Evolutionary conservation across 2,888 invertebrate species (phyloP).

Genomic region (Stratiomys singularior): DNA sequence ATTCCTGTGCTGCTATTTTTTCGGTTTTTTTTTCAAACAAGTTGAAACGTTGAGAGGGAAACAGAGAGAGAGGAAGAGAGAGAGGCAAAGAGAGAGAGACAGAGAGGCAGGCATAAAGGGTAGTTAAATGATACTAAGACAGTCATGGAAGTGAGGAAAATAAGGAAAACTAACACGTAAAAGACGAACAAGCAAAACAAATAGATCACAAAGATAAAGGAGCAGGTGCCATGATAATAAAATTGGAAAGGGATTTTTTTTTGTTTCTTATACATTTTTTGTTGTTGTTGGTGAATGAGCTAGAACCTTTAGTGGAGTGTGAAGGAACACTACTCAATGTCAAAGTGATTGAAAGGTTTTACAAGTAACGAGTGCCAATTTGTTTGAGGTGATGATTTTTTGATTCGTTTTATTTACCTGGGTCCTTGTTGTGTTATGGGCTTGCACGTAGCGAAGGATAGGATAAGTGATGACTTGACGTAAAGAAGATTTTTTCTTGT

Average conservation of each 20-base stretch:
- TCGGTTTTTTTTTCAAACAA: too few relatives aligned
- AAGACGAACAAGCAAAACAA: not conserved
- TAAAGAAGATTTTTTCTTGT: too few relatives aligned
- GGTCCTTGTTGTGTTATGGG: too few relatives aligned
- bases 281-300: not conserved
- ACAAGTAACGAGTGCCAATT: constrained; percentile 33
- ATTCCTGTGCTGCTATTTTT: not conserved
- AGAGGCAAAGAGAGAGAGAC: too few relatives aligned
- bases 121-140: not conserved
- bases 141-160: not conserved
- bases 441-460: too few relatives aligned
- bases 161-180: not conserved
- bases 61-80: too few relatives aligned
- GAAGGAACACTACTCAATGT: constrained; percentile 26
- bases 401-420: constrained; percentile 26
- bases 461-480: too few relatives aligned
- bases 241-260: not conserved
- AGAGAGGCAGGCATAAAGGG: not conserved
- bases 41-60: too few relatives aligned
- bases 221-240: not conserved
- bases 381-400: constrained; percentile 41
- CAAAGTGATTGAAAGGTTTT: constrained; percentile 35
- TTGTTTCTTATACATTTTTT: not conserved
- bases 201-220: not conserved
- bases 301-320: not conserved